phyloP scores from a whole-genome alignment of 2,797 vertebrate species.

The Falco columbarius region DNA sequence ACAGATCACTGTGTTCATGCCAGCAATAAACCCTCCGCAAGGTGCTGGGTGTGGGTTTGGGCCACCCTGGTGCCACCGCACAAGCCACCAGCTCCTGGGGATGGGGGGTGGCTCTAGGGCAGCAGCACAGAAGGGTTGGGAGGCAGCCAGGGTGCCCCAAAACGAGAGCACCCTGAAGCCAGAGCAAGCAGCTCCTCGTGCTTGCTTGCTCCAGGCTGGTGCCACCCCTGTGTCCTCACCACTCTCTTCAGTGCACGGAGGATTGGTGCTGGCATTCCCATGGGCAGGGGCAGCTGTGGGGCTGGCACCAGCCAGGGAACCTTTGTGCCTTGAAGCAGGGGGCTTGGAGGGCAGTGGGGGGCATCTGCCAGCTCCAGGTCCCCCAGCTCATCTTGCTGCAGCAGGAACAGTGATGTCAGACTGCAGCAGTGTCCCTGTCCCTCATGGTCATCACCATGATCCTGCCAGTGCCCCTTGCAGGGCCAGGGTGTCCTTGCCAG shows the following conservation, averaged over 20 bases:
- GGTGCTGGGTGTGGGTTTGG: not conserved
- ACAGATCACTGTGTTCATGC: conserved; percentile 60
- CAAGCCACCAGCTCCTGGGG: not conserved
- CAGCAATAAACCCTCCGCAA: conserved; percentile 55
- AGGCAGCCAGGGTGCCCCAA: not conserved
- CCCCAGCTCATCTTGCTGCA: not conserved
- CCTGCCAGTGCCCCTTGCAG: not conserved
- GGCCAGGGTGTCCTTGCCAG: not conserved
- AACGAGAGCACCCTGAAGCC: not conserved
- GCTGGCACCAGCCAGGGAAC: not conserved
- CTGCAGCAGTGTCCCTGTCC: accelerated
- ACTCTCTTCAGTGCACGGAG: not conserved
- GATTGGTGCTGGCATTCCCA: not conserved
- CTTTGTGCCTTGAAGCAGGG: conserved; percentile 61
- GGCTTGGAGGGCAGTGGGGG: not conserved
- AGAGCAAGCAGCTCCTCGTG: not conserved
- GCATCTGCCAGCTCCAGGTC: not conserved
- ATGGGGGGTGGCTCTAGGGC: not conserved
- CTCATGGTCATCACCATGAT: accelerated
- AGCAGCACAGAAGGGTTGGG: not conserved
- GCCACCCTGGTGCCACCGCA: not conserved
- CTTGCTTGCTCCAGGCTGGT: not conserved
- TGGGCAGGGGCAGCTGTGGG: not conserved
- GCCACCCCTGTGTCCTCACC: not conserved
- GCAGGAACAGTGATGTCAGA: not conserved